Evolutionary conservation across 2,797 vertebrate species (phyloP).

Genomic region (Phataginus tricuspis): DNA sequence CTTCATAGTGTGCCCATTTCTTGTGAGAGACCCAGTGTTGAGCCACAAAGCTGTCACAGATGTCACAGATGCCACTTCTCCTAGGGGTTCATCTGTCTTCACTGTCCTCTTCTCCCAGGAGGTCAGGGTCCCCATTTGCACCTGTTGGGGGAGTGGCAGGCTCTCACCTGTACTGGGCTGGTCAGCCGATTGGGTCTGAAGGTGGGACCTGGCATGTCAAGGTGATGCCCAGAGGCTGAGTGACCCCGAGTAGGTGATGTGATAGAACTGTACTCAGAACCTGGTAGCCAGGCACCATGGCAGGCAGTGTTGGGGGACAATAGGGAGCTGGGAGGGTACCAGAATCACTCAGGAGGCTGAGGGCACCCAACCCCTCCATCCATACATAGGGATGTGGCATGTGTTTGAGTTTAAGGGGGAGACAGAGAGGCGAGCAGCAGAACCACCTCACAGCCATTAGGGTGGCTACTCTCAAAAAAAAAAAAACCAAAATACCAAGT

Average conservation of each 20-base stretch:
- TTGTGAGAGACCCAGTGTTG: fast-evolving
- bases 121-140: not conserved
- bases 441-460: fast-evolving
- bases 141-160: fast-evolving
- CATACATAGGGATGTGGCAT: fast-evolving
- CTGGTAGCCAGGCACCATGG: too few species aligned
- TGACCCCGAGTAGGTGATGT: not conserved
- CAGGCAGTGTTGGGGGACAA: fast-evolving
- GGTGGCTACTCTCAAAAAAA: too few species aligned
- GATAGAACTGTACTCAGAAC: not conserved
- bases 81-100: fast-evolving
- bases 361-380: not conserved
- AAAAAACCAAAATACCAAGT: too few species aligned
- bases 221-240: fast-evolving
- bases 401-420: not conserved
- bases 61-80: not conserved
- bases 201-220: not conserved
- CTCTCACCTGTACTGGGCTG: not conserved
- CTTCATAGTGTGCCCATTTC: fast-evolving
- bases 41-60: too few species aligned
- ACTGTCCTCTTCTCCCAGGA: not conserved
- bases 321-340: too few species aligned
- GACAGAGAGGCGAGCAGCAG: fast-evolving
- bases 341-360: too few species aligned
- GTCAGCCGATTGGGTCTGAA: fast-evolving